Conservation (phyloP, 2,797 vertebrate genomes). For the Sternotherus odoratus region DNA sequence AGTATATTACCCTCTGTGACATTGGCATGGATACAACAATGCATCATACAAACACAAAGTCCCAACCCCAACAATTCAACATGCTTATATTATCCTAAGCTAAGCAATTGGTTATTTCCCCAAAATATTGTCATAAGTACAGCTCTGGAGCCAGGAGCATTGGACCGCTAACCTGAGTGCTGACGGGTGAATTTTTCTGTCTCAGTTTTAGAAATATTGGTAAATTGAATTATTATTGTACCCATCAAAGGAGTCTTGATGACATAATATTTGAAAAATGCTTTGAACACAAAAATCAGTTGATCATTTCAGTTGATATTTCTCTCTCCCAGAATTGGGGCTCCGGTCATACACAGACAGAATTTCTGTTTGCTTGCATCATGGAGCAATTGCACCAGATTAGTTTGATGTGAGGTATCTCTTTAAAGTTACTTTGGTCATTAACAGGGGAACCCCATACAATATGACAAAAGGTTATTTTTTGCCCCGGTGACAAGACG, state of each 20-base stretch:
- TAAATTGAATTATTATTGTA: not conserved
- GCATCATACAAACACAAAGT: not conserved
- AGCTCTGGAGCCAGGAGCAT: not conserved
- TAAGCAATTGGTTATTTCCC: not conserved
- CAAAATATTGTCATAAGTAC: not conserved
- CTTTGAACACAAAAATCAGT: not conserved
- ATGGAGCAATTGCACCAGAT: not conserved
- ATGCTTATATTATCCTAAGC: not conserved
- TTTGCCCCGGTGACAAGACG: not conserved
- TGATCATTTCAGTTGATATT: not conserved
- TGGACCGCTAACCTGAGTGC: not conserved
- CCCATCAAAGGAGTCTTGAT: not conserved
- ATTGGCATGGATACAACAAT: not conserved
- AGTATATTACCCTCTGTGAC: not conserved
- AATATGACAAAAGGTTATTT: not conserved
- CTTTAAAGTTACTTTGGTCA: not conserved
- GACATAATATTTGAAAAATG: not conserved
- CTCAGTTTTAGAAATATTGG: not conserved
- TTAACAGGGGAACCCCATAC: not conserved
- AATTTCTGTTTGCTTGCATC: not conserved
- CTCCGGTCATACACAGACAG: not conserved
- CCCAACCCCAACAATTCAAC: not conserved
- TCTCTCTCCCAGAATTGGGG: not conserved
- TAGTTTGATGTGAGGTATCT: not conserved
- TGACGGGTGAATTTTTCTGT: not conserved